Percentiles rank a stretch among this genome's conserved stretches.
phyloP scores from a whole-genome alignment of 2,797 vertebrate species.

The Aeoliscus strigatus region DNA sequence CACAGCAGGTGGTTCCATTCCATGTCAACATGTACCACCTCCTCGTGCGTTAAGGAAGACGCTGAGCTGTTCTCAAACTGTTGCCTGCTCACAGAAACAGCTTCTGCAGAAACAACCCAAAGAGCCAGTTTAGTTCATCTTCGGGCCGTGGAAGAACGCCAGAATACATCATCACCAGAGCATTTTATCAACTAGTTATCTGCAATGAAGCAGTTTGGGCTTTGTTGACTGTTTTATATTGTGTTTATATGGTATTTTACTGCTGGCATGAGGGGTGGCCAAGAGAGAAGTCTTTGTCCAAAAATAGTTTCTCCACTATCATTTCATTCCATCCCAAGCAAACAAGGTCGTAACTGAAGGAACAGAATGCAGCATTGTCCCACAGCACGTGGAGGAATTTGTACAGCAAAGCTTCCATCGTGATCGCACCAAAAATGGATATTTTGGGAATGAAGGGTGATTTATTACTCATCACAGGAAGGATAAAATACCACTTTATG shows the following conservation, averaged over 20 bases:
- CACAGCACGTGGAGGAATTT: no score
- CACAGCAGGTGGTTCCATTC: no score
- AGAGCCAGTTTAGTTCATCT: slow-evolving; percentile 44
- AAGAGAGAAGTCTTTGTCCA: no score
- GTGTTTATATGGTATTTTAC: slow-evolving; percentile 8
- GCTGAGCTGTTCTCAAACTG: no score
- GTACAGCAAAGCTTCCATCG: no score
- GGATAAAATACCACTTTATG: no score
- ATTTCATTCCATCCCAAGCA: not conserved
- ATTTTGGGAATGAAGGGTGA: no score
- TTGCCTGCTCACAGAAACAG: no score
- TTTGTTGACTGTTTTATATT: slow-evolving; percentile 15
- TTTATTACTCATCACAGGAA: no score
- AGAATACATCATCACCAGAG: slow-evolving; percentile 49
- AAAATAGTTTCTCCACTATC: slow-evolving; percentile 1
- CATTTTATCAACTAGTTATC: slow-evolving; percentile 40
- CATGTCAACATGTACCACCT: no score
- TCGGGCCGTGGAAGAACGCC: slow-evolving; percentile 39
- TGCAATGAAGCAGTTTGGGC: slow-evolving; percentile 18
- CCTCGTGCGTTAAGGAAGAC: not conserved
- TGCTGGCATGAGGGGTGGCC: no score
- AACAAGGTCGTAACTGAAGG: not conserved
- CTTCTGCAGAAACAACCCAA: slow-evolving; percentile 4
- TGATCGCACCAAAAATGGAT: no score
- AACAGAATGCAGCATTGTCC: not conserved